Conservation (phyloP, 2,888 invertebrate species). For the Chydorus sphaericus region DNA sequence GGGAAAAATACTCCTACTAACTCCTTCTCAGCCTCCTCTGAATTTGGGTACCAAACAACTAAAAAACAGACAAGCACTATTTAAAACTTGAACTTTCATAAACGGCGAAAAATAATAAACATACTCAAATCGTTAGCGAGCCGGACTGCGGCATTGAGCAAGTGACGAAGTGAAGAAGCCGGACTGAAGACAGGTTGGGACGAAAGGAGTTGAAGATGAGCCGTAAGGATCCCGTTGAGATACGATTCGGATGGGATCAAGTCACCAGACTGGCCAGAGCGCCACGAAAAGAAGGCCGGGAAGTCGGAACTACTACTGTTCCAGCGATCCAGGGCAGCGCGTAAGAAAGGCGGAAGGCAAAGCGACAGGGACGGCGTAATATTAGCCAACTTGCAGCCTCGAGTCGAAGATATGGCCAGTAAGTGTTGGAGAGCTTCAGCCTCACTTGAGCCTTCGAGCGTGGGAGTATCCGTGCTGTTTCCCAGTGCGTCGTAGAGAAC, state of each 20-base stretch:
- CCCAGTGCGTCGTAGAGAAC: conserved; percentile 24
- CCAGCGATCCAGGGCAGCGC: conserved; percentile 46
- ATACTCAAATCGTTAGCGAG: conserved; percentile 48
- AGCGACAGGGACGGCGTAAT: conserved; percentile 36
- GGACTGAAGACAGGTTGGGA: conserved; percentile 41
- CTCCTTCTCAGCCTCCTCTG: conserved; percentile 43
- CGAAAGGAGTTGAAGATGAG: conserved; percentile 47
- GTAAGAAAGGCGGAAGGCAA: conserved; percentile 39
- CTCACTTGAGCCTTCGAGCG: conserved; percentile 8
- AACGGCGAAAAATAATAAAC: conserved; percentile 28
- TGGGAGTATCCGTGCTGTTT: conserved; percentile 11
- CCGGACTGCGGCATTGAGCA: conserved; percentile 45
- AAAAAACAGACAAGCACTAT: too few relatives aligned
- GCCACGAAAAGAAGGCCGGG: conserved; percentile 14
- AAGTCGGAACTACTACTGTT: conserved; percentile 25
- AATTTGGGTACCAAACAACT: conserved; percentile 41
- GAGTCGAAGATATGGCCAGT: conserved; percentile 31
- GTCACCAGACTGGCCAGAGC: conserved; percentile 44
- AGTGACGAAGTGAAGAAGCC: conserved; percentile 46
- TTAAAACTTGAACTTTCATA: background rate
- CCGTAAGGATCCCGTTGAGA: conserved; percentile 49
- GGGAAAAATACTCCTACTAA: conserved; percentile 56
- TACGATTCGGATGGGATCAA: conserved; percentile 72
- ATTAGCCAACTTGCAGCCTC: conserved; percentile 28
- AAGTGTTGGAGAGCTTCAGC: conserved; percentile 28